A percentile compares a stretch with the other conserved stretches of the same genome.
Conservation (phyloP, 2,113 vertebrate species). For the Telmatochromis brichardi region DNA sequence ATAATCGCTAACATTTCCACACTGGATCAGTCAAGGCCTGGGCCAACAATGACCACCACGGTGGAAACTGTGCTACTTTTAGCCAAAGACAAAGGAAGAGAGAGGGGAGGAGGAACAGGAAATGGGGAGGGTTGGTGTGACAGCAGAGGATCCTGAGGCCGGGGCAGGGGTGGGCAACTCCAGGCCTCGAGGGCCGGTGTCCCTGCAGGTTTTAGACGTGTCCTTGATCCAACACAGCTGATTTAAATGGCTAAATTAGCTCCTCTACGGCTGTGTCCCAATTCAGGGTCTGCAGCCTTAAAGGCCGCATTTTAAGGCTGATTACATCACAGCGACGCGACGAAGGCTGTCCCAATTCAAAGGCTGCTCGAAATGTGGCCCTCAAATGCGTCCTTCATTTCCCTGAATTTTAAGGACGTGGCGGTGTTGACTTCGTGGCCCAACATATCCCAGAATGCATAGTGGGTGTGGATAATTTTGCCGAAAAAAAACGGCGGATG, state of each 20-base stretch:
- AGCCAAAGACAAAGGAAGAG: background rate
- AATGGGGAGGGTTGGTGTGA: background rate
- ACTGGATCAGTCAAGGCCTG: background rate
- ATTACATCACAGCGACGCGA: fast-evolving
- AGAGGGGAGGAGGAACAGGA: background rate
- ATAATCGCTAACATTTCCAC: background rate
- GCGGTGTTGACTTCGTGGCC: too few relatives aligned
- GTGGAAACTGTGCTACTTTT: background rate
- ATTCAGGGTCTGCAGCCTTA: background rate
- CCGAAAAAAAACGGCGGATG: too few relatives aligned
- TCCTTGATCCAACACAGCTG: background rate
- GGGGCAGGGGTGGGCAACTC: background rate
- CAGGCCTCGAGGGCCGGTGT: background rate
- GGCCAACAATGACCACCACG: background rate
- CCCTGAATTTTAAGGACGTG: too few relatives aligned
- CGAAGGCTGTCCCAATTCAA: too few relatives aligned
- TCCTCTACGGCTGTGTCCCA: background rate
- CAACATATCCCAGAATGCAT: too few relatives aligned
- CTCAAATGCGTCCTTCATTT: too few relatives aligned
- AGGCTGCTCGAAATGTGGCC: too few relatives aligned
- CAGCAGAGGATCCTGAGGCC: background rate
- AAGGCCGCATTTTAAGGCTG: background rate
- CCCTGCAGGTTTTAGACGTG: background rate
- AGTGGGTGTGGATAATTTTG: too few relatives aligned
- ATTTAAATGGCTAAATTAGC: background rate